phyloP scores from a whole-genome alignment of 35 echinoderm and acorn worm species.

The Ophiothrix spiculata region DNA sequence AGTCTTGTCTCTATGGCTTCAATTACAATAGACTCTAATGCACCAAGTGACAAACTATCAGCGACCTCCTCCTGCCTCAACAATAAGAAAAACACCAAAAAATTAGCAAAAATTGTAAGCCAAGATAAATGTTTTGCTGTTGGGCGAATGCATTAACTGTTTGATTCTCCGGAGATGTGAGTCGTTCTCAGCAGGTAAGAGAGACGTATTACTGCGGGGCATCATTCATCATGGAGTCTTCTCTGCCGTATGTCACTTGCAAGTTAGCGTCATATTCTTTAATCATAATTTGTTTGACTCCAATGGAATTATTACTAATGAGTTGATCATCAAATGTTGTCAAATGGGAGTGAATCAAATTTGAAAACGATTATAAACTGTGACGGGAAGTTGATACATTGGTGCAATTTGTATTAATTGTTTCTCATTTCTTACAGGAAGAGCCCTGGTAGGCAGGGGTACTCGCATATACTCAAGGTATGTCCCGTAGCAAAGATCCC shows the following conservation, averaged over 20 bases:
- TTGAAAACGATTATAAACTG: too few relatives aligned
- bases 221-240: neutral
- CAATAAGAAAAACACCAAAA: too few relatives aligned
- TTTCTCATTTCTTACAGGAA: too few relatives aligned
- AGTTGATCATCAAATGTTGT: too few relatives aligned
- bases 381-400: too few relatives aligned
- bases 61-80: neutral
- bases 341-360: too few relatives aligned
- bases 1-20: neutral
- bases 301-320: too few relatives aligned
- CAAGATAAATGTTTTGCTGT: neutral
- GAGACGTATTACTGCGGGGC: neutral
- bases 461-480: too few relatives aligned
- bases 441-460: too few relatives aligned
- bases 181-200: neutral
- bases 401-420: too few relatives aligned
- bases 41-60: neutral
- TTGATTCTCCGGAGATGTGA: neutral
- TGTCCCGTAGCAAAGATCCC: too few relatives aligned
- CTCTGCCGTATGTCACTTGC: neutral
- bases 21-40: neutral
- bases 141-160: constrained; percentile 1
- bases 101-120: neutral
- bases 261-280: constrained; percentile 8
- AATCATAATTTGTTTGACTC: neutral